A percentile compares a stretch with the other conserved stretches of the same genome.
Conservation (phyloP, 2,113 vertebrate genomes). For the Porphyrio hochstetteri region DNA sequence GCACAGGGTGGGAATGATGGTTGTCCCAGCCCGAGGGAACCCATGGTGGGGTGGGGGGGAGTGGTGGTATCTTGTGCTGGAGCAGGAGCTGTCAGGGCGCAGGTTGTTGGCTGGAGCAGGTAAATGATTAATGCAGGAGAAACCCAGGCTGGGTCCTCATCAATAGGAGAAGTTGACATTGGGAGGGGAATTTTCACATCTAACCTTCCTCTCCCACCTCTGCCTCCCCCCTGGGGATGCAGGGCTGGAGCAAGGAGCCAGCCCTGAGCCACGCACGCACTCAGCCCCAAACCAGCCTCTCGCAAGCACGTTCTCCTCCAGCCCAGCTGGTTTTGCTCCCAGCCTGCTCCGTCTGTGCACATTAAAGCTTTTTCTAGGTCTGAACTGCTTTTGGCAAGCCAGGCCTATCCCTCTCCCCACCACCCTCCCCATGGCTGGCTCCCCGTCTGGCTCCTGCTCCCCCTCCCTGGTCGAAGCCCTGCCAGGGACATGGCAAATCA, state of each 20-base stretch:
- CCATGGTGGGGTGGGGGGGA: no score
- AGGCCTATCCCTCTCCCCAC: neutral
- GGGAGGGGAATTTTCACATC: neutral
- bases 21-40: neutral
- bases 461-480: constrained; percentile 43
- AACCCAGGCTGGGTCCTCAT: neutral
- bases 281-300: constrained; percentile 39
- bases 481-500: constrained; percentile 66
- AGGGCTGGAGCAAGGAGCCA: neutral
- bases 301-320: constrained; percentile 27
- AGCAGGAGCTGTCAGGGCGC: neutral
- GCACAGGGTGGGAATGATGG: neutral
- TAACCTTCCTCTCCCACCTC: neutral
- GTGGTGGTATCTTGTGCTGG: neutral
- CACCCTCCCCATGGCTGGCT: neutral
- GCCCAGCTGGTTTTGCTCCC: constrained; percentile 64
- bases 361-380: constrained; percentile 46
- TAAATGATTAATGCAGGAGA: constrained; percentile 33
- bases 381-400: constrained; percentile 66
- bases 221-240: neutral
- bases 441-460: constrained; percentile 39
- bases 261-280: neutral
- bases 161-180: neutral
- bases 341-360: constrained; percentile 67
- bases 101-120: neutral